These are phyloP conservation scores for Sylvietta virens DNA, from an alignment of 2,113 vertebrate genomes.

Conservation along the genomic window DNA sequence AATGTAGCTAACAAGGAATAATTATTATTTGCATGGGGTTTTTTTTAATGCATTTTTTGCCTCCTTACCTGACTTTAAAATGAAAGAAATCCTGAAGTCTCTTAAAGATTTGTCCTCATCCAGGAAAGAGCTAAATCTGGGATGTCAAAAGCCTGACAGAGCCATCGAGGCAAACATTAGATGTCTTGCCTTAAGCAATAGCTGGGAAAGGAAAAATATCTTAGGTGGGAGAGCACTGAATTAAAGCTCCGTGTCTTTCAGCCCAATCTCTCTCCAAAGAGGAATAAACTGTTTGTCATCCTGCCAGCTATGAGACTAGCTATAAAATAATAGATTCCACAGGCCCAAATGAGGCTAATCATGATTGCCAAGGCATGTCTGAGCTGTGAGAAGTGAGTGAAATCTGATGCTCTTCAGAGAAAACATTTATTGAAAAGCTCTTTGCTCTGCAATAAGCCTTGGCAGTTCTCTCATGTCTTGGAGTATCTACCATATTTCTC, in stretches of 20 bases:
- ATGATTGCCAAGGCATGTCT: slow-evolving; percentile 60
- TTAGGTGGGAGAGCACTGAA: background rate
- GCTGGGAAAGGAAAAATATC: background rate
- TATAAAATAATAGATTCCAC: slow-evolving; percentile 63
- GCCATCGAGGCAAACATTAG: background rate
- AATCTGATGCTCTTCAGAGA: slow-evolving; percentile 63
- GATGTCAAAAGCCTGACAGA: background rate
- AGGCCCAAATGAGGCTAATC: slow-evolving; percentile 56
- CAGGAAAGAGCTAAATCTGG: background rate
- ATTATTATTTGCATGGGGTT: background rate
- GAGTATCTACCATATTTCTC: slow-evolving; percentile 42
- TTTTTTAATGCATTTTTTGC: background rate
- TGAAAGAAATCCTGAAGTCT: background rate
- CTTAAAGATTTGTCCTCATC: background rate
- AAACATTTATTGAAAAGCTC: slow-evolving; percentile 58
- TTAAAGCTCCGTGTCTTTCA: slow-evolving; percentile 3
- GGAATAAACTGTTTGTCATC: slow-evolving; percentile 54
- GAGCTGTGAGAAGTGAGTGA: slow-evolving; percentile 38
- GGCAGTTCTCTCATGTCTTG: slow-evolving; percentile 40
- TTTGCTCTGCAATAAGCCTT: slow-evolving; percentile 57
- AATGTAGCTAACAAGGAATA: background rate
- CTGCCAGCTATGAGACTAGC: slow-evolving; percentile 45
- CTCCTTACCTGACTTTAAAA: background rate
- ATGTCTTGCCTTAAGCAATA: slow-evolving; percentile 23
- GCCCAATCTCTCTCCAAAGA: slow-evolving; percentile 31